phyloP scores from a whole-genome alignment of 2,888 invertebrate genomes.

The Lissocephala sabroskyi region DNA sequence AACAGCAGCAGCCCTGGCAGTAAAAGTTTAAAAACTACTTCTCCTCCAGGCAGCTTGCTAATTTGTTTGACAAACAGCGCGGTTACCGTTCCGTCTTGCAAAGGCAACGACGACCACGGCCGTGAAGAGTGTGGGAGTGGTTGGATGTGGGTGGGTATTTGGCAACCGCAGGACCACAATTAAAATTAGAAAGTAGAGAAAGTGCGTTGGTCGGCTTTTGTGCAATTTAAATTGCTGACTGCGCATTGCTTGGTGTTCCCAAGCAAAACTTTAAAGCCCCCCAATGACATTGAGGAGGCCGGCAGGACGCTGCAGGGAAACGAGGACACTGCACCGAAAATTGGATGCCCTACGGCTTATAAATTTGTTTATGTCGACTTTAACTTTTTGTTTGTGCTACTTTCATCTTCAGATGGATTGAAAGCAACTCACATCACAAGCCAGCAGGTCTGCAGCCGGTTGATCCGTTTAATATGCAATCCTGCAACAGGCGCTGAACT shows the following conservation, averaged over 20 bases:
- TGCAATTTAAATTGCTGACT: constrained; percentile 41
- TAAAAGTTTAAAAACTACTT: constrained; percentile 16
- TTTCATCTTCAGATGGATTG: neutral
- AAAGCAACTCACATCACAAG: no score
- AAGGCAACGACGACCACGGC: neutral
- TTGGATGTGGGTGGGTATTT: constrained; percentile 11
- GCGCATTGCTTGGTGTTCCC: constrained; percentile 27
- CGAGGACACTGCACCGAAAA: no score
- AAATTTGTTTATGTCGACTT: no score
- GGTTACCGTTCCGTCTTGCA: constrained; percentile 24
- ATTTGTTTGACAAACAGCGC: constrained; percentile 50
- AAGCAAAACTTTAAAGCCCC: neutral
- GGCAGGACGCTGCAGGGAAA: no score
- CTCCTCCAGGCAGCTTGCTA: constrained; percentile 48
- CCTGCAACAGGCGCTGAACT: no score
- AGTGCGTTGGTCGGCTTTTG: constrained; percentile 12
- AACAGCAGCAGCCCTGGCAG: constrained; percentile 13
- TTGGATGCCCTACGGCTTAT: no score
- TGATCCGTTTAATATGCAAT: no score
- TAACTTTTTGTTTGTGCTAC: neutral
- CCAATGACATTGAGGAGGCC: no score
- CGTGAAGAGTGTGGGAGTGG: constrained; percentile 3
- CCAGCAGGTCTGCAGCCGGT: no score
- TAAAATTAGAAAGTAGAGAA: constrained; percentile 28
- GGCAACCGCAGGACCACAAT: constrained; percentile 31